A percentile compares a stretch with the other conserved stretches of the same genome.
phyloP scores from a whole-genome alignment of 1,140 invertebrate species.

The Microplitis demolitor region DNA sequence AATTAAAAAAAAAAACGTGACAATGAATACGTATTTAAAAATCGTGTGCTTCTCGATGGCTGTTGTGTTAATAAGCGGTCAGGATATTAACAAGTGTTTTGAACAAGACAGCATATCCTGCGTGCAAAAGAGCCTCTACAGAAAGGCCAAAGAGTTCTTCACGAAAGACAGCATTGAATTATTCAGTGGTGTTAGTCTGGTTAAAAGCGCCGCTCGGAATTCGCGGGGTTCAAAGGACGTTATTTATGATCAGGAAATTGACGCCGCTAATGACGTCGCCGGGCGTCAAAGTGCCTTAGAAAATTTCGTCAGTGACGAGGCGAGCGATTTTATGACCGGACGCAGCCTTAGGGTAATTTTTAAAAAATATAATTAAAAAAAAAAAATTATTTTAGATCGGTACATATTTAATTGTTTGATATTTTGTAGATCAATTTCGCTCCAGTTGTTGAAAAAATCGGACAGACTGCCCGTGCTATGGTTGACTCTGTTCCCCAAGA shows the following conservation, averaged over 20 bases:
- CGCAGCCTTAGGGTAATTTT: conserved; percentile 59
- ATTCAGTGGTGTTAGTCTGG: conserved; percentile 64
- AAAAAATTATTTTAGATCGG: background rate
- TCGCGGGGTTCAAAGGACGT: conserved; percentile 57
- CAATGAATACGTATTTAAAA: conserved; percentile 27
- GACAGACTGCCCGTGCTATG: conserved; percentile 63
- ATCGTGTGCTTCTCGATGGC: conserved; percentile 36
- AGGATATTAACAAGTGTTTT: conserved; percentile 63
- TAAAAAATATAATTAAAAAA: background rate
- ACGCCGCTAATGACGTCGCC: conserved; percentile 59
- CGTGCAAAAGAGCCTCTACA: conserved; percentile 66
- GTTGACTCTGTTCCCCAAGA: conserved; percentile 58
- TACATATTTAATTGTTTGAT: conserved; percentile 30
- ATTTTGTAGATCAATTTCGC: conserved; percentile 59
- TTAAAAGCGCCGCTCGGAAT: conserved; percentile 51
- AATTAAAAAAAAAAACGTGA: conserved; percentile 9
- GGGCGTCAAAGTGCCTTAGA: conserved; percentile 67
- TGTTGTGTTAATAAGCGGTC: conserved; percentile 40
- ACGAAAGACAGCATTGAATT: conserved; percentile 65
- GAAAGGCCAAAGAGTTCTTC: conserved; percentile 68
- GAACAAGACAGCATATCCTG: conserved; percentile 71
- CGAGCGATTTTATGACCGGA: conserved; percentile 65
- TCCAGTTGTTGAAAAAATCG: conserved; percentile 55
- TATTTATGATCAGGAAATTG: conserved; percentile 57
- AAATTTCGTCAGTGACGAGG: conserved; percentile 64